These are phyloP conservation scores for Cheirogaleus medius DNA, from an alignment of 2,113 vertebrate species.

Conservation along the genomic window DNA sequence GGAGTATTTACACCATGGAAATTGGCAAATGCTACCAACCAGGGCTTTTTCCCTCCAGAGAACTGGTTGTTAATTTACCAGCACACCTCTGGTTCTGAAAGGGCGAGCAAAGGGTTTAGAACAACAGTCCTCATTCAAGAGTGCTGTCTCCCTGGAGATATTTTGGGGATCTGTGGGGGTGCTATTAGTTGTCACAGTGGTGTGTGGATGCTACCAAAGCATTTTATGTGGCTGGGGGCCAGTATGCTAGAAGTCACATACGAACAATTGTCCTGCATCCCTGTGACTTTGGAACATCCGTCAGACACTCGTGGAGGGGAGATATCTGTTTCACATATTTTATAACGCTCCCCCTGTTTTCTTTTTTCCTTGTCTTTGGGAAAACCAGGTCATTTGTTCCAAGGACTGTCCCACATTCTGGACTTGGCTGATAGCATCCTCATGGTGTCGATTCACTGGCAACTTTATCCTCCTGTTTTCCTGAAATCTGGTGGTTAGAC, in stretches of 20 bases:
- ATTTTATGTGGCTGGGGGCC: not conserved
- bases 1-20: not conserved
- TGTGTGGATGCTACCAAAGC: not conserved
- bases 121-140: accelerated
- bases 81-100: not conserved
- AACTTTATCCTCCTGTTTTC: conserved; percentile 1
- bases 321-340: not conserved
- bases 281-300: not conserved
- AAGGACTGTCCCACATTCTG: not conserved
- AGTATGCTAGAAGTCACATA: not conserved
- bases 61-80: not conserved
- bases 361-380: not conserved
- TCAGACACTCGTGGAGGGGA: not conserved
- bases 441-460: not conserved
- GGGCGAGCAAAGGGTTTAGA: not conserved
- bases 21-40: not conserved
- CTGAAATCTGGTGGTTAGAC: not conserved
- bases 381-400: not conserved
- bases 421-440: not conserved
- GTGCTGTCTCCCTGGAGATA: too few relatives aligned
- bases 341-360: too few relatives aligned
- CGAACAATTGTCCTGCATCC: not conserved
- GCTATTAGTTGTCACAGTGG: not conserved
- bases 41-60: not conserved
- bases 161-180: not conserved